phyloP scores from a whole-genome alignment of 2,113 vertebrate genomes.

The Nerophis lumbriciformis region DNA sequence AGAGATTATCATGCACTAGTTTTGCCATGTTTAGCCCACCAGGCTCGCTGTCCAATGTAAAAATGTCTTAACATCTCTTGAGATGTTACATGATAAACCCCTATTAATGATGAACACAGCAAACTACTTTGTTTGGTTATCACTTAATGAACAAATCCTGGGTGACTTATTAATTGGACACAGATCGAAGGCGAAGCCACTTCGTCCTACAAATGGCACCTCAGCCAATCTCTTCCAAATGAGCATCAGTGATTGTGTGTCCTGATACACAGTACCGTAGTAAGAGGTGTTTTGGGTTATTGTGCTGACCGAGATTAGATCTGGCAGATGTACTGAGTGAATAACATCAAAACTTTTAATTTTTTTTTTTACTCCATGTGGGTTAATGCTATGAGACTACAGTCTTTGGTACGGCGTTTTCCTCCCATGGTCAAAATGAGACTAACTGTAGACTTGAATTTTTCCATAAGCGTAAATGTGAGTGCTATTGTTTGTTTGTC shows the following conservation, averaged over 20 bases:
- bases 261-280: conserved; percentile 6
- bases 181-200: not conserved
- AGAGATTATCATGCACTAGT: not conserved
- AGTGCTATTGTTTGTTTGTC: too few relatives aligned
- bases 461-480: too few relatives aligned
- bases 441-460: too few relatives aligned
- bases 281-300: not conserved
- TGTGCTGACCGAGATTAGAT: conserved; percentile 32
- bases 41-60: conserved; percentile 1
- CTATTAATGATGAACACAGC: too few relatives aligned
- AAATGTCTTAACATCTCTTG: conserved; percentile 1
- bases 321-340: conserved; percentile 23
- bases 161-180: conserved; percentile 14
- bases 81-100: not conserved
- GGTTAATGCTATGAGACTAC: conserved; percentile 25
- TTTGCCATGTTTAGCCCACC: conserved; percentile 13
- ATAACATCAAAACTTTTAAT: conserved; percentile 18
- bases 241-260: not conserved
- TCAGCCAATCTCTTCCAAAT: too few relatives aligned
- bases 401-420: not conserved
- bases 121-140: not conserved
- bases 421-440: not conserved
- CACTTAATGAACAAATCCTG: conserved; percentile 17
- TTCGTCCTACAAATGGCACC: not conserved
- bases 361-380: conserved; percentile 6